Base-by-base conservation (phyloP, 2,113 vertebrate species). In the Collichthys lucidus region DNA sequence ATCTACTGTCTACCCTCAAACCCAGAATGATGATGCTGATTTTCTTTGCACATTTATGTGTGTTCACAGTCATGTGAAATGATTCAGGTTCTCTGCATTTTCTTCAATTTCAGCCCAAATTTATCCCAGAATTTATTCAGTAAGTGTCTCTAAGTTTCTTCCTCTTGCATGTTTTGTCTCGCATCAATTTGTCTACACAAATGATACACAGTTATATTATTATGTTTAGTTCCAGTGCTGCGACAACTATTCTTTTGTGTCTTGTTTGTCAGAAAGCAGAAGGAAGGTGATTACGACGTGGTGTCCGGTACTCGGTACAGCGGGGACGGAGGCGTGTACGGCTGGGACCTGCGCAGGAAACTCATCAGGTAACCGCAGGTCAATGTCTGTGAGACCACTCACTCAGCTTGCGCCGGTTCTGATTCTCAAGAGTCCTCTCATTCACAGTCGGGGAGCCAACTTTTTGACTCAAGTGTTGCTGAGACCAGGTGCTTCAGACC, bases 261-360 rank as follows among this genome's bases (percentile, higher is more conserved):
- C 3, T 81, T 46, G 3, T 59, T 56, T 56, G 3, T 79, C 87
- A 99, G 98, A 83, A 97, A 96, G 84, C 98, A 99, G 93, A 97
- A 96, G 85, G 96, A 97, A 87, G 96, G 97, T 70, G 89, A 97
- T 84, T 99, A 96, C 87, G 98, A 99, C 84, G 89, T 99, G 74
- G 97, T 99, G 20, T 99, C 98, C 85, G 98, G 98, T 56, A 99
- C 98, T 60, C 96, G 98, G 4, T 99, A 99, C 78, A 92, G 50
- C 85, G 98, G 97, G 78, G 92, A 95, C 20, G 98, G 98, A 67
- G 98, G 98, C 9, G 98, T 99, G 0, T 96, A 98, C 66, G 98
- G 98, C 82, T 99, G 98, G 98, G 98, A 99, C 92, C 94, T 99
- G 88, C 97, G 96, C 92, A 96, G 98, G 83, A 99, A 99, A 88